Percentiles rank a stretch among this genome's conserved stretches.
phyloP scores from a whole-genome alignment of 2,888 invertebrate species.

The Aphodius granarius region DNA sequence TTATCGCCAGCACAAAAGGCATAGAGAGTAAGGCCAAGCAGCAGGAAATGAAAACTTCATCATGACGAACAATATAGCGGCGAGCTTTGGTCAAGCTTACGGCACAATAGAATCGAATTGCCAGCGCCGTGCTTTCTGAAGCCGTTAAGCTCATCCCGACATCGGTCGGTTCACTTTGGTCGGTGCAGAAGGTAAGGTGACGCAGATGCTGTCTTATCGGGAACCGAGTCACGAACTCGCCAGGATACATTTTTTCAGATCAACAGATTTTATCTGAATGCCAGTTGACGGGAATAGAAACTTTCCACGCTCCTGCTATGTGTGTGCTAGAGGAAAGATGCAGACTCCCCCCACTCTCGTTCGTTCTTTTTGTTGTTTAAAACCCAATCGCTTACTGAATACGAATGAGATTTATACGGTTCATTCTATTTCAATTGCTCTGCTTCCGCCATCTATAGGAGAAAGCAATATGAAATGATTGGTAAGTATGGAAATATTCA shows the following conservation, averaged over 20 bases:
- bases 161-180: not conserved
- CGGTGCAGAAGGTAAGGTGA: not conserved
- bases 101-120: constrained; percentile 14
- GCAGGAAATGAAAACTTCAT: constrained; percentile 14
- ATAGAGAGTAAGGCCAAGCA: not conserved
- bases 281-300: not conserved
- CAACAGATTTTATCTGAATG: constrained; percentile 43
- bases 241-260: constrained; percentile 44
- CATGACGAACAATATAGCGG: constrained; percentile 7
- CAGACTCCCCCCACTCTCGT: not conserved
- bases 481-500: not conserved
- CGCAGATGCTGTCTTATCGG: constrained; percentile 23
- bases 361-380: constrained; percentile 34
- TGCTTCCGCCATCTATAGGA: not conserved
- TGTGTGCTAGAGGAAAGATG: no score
- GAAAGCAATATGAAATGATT: not conserved
- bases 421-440: not conserved
- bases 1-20: not conserved
- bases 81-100: constrained; percentile 14
- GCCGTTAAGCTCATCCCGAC: constrained; percentile 11
- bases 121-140: constrained; percentile 11
- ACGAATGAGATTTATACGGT: constrained; percentile 16
- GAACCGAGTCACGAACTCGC: constrained; percentile 38
- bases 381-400: constrained; percentile 6
- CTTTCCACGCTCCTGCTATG: not conserved